Evolutionary conservation across 1,140 invertebrate species (phyloP).

Genomic region (Bathynomus jamesi): DNA sequence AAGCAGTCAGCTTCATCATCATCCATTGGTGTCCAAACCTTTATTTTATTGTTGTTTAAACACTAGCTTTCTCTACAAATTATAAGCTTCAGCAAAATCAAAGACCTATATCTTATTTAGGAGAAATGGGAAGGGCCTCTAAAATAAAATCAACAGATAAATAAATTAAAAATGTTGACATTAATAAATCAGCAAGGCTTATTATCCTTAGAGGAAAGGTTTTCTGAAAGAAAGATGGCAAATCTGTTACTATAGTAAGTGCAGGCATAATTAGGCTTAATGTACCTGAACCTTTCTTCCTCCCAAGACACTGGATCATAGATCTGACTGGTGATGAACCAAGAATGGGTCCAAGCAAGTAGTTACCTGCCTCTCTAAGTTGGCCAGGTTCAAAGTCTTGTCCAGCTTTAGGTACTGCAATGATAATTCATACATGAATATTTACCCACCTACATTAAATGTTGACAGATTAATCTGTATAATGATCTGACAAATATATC

Average conservation of each 20-base stretch:
- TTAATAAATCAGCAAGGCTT: neutral
- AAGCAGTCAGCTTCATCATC: too few species aligned
- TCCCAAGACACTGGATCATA: conserved; percentile 68
- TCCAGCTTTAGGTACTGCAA: neutral
- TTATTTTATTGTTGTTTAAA: too few species aligned
- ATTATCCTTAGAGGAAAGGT: neutral
- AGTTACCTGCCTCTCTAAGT: conserved; percentile 46
- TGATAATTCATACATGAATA: neutral
- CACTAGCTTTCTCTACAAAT: too few species aligned
- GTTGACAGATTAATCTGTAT: too few species aligned
- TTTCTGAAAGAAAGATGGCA: neutral
- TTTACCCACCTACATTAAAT: too few species aligned
- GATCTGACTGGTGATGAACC: conserved; percentile 68
- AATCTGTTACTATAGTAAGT: neutral
- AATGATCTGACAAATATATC: too few species aligned
- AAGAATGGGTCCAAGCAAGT: conserved; percentile 61
- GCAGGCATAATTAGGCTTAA: too few species aligned
- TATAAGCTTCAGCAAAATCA: too few species aligned
- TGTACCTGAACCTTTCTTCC: conserved; percentile 58
- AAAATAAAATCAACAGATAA: too few species aligned
- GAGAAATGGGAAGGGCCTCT: too few species aligned
- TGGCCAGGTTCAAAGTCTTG: neutral
- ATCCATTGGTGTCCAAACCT: too few species aligned
- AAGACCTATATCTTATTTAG: too few species aligned
- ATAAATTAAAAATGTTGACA: neutral